Evolutionary conservation across 2,888 invertebrate genomes (phyloP).

Genomic region (Ornithoptera alexandrae): DNA sequence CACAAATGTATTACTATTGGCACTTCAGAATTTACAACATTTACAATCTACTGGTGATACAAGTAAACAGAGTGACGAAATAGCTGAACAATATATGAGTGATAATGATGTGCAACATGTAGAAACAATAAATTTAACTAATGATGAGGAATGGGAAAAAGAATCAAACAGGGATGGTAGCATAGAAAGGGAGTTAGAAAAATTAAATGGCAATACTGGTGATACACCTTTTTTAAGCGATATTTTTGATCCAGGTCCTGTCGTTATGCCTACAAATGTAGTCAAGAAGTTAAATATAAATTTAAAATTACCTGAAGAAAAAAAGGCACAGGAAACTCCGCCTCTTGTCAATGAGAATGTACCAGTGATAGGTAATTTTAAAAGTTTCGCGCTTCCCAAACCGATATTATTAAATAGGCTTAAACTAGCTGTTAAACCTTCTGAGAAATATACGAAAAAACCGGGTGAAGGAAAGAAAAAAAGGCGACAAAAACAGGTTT

Average conservation of each 20-base stretch:
- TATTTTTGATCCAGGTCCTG: constrained; percentile 73
- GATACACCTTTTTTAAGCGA: constrained; percentile 74
- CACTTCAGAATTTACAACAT: constrained; percentile 71
- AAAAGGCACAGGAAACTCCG: constrained; percentile 41
- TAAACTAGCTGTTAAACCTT: constrained; percentile 63
- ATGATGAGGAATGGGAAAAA: constrained; percentile 72
- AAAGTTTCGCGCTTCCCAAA: constrained; percentile 76
- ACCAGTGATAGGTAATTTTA: constrained; percentile 72
- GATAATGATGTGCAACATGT: constrained; percentile 37
- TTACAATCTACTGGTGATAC: constrained; percentile 45
- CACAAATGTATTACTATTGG: constrained; percentile 63
- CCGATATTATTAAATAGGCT: constrained; percentile 72
- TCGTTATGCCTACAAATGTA: constrained; percentile 51
- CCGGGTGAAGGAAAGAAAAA: constrained; percentile 46
- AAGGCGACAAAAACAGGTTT: constrained; percentile 67
- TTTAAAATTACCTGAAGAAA: constrained; percentile 49
- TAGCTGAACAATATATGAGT: constrained; percentile 16
- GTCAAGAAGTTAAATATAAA: constrained; percentile 59
- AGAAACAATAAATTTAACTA: constrained; percentile 69
- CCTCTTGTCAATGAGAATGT: constrained; percentile 55
- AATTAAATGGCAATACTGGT: constrained; percentile 60
- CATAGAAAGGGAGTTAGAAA: constrained; percentile 64
- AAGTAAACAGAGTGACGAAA: constrained; percentile 31
- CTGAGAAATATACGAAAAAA: constrained; percentile 55
- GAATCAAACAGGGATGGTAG: constrained; percentile 65